A percentile compares a stretch with the other conserved stretches of the same genome.
Conservation (phyloP, 1,140 invertebrate species). For the Monochamus saltuarius region DNA sequence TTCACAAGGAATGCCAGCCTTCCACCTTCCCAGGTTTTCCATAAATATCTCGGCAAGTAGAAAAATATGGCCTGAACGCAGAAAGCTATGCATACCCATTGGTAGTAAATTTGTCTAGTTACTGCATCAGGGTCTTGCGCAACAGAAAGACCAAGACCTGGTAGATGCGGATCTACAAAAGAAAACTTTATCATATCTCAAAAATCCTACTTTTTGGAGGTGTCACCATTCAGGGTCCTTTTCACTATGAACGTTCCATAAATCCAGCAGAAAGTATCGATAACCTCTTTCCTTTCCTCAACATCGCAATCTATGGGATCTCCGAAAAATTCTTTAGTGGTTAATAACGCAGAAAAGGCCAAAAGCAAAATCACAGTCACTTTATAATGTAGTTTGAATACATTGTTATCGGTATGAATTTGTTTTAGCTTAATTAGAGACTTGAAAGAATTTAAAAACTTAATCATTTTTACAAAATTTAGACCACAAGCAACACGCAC, state of each 20-base stretch:
- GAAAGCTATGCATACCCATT: constrained; percentile 83
- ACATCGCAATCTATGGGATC: constrained; percentile 68
- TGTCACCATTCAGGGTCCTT: constrained; percentile 51
- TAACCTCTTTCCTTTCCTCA: constrained; percentile 57
- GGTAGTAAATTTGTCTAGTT: constrained; percentile 73
- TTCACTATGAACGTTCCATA: constrained; percentile 70
- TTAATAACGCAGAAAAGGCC: constrained; percentile 65
- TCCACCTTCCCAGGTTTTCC: constrained; percentile 76
- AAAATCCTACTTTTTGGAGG: neutral
- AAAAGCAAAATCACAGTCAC: constrained; percentile 65
- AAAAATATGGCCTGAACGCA: constrained; percentile 77
- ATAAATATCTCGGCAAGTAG: constrained; percentile 72
- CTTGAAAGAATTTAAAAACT: constrained; percentile 46
- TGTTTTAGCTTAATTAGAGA: constrained; percentile 59
- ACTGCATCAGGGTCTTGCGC: neutral
- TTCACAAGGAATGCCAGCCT: constrained; percentile 56
- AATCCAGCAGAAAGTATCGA: constrained; percentile 78
- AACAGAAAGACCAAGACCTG: constrained; percentile 11
- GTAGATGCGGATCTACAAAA: constrained; percentile 13
- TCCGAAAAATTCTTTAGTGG: constrained; percentile 72
- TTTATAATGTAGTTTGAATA: constrained; percentile 69
- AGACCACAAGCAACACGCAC: too few relatives aligned
- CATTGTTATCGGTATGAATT: constrained; percentile 65
- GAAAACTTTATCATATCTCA: neutral
- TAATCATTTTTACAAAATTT: constrained; percentile 16